phyloP scores from a whole-genome alignment of 2,113 vertebrate genomes.

The Urocitellus parryii region DNA sequence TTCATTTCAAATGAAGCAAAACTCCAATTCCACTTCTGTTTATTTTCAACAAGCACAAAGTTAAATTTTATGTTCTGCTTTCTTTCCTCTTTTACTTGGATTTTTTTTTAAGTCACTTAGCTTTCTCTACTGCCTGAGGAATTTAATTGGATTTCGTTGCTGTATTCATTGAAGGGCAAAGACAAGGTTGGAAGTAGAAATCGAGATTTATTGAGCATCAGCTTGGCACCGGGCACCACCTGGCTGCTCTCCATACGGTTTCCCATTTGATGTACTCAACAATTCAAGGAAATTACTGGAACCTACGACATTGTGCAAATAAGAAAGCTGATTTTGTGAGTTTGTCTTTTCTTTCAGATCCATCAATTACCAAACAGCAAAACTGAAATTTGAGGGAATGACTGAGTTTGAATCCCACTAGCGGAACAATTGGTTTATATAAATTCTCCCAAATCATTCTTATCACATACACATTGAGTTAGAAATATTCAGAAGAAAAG shows the following conservation, averaged over 20 bases:
- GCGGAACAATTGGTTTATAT: not conserved
- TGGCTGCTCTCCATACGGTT: not conserved
- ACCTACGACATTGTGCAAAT: not conserved
- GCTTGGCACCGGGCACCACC: not conserved
- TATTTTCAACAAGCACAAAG: not conserved
- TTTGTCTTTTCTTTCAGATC: not conserved
- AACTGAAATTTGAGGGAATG: not conserved
- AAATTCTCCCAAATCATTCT: conserved; percentile 8
- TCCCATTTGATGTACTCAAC: not conserved
- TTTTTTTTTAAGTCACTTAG: not conserved
- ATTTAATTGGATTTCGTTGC: conserved; percentile 1
- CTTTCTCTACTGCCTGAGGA: not conserved
- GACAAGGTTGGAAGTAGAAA: not conserved
- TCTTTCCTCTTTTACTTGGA: not conserved
- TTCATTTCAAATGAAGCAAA: not conserved
- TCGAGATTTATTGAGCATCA: not conserved
- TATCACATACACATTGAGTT: not conserved
- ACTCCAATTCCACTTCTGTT: not conserved
- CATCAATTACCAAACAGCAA: not conserved
- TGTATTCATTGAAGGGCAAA: not conserved
- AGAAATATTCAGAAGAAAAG: not conserved
- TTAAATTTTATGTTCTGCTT: not conserved
- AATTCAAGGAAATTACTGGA: not conserved
- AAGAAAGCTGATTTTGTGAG: not conserved
- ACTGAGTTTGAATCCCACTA: not conserved